These are phyloP conservation scores for Noctuana brunneofusca DNA, from an alignment of 2,888 invertebrate species.

Conservation along the genomic window DNA sequence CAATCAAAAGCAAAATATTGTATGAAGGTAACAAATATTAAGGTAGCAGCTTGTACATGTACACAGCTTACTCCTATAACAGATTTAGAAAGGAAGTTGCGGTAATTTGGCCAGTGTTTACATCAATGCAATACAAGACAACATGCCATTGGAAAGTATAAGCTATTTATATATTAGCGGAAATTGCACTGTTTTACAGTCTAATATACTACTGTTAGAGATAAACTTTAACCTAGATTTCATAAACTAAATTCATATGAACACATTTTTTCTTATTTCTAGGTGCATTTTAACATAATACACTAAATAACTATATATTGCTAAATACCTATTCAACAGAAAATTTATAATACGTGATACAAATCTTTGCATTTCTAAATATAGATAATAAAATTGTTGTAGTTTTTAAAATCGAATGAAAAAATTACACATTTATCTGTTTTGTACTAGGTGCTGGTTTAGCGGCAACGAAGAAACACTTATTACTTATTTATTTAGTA, in stretches of 20 bases:
- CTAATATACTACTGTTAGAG: slow-evolving; percentile 61
- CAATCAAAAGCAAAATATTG: no score
- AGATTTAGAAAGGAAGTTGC: neutral
- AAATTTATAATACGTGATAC: slow-evolving; percentile 61
- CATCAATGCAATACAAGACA: slow-evolving; percentile 12
- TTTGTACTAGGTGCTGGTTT: slow-evolving; percentile 34
- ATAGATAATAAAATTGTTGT: slow-evolving; percentile 1
- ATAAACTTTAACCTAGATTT: slow-evolving; percentile 67
- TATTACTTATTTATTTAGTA: neutral
- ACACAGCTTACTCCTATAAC: slow-evolving; percentile 34
- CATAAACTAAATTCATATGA: slow-evolving; percentile 78
- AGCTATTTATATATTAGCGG: slow-evolving; percentile 41
- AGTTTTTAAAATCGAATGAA: slow-evolving; percentile 17
- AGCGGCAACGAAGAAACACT: slow-evolving; percentile 22
- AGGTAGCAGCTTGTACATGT: slow-evolving; percentile 32
- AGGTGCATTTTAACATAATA: slow-evolving; percentile 67
- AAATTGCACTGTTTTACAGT: slow-evolving; percentile 76
- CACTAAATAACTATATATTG: no score
- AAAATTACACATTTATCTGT: slow-evolving; percentile 25
- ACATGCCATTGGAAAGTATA: slow-evolving; percentile 19
- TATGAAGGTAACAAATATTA: slow-evolving; percentile 38
- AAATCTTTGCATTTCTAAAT: slow-evolving; percentile 5
- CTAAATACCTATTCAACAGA: slow-evolving; percentile 55
- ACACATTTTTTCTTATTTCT: slow-evolving; percentile 79
- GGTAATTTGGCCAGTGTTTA: slow-evolving; percentile 17